A percentile compares a stretch with the other conserved stretches of the same genome.
These are phyloP conservation scores for Drosophila arawakana DNA, from an alignment of 1,140 invertebrate genomes.

Conservation along the genomic window DNA sequence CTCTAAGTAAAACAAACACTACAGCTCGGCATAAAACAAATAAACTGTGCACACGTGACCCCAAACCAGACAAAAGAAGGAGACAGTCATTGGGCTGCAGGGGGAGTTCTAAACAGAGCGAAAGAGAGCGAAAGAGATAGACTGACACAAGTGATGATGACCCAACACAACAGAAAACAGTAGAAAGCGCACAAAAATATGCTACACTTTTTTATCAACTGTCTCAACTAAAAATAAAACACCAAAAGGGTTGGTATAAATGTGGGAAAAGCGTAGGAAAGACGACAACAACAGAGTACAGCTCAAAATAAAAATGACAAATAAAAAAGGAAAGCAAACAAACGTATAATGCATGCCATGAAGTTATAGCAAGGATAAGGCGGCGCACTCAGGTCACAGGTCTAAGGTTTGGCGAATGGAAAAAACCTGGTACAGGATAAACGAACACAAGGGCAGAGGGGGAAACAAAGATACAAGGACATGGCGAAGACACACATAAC, in stretches of 20 bases:
- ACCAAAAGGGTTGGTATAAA: constrained; percentile 17
- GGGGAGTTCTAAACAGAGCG: background rate
- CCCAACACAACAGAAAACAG: constrained; percentile 40
- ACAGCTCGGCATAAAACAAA: constrained; percentile 73
- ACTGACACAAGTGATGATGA: constrained; percentile 46
- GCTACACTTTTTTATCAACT: constrained; percentile 30
- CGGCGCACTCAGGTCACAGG: constrained; percentile 23
- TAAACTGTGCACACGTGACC: constrained; percentile 79
- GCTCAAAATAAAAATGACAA: constrained; percentile 45
- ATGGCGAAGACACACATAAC: constrained; percentile 38
- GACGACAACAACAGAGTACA: constrained; percentile 32
- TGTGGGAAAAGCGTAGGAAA: background rate
- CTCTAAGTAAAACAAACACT: constrained; percentile 82
- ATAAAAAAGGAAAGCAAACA: too few species aligned
- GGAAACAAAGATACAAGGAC: constrained; percentile 1
- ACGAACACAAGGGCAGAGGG: too few species aligned
- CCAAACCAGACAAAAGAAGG: constrained; percentile 40
- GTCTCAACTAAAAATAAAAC: background rate
- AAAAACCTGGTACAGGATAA: background rate
- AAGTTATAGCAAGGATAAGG: constrained; percentile 46
- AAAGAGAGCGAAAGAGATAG: background rate
- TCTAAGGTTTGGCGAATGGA: constrained; percentile 6
- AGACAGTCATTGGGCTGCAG: background rate
- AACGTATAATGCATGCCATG: constrained; percentile 50
- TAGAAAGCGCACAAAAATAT: constrained; percentile 56